phyloP scores from a whole-genome alignment of 2,113 vertebrate genomes.

The Lepisosteus oculatus region DNA sequence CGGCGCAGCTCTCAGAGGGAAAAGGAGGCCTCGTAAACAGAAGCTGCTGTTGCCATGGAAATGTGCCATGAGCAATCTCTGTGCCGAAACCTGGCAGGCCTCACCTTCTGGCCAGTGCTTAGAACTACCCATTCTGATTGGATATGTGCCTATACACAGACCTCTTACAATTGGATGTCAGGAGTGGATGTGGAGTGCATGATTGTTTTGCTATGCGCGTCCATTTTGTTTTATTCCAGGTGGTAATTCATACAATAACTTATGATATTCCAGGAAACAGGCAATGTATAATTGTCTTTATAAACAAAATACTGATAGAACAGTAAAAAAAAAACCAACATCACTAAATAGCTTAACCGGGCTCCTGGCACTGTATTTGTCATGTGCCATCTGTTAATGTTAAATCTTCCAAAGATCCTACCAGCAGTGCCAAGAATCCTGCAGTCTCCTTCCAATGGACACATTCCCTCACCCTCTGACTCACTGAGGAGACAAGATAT shows the following conservation, averaged over 20 bases:
- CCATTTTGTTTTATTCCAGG: conserved; percentile 15
- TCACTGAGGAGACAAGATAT: too few species aligned
- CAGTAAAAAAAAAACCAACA: background rate
- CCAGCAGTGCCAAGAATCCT: too few species aligned
- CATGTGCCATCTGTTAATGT: too few species aligned
- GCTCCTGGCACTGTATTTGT: too few species aligned
- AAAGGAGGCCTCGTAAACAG: conserved; percentile 80
- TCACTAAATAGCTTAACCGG: too few species aligned
- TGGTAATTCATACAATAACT: background rate
- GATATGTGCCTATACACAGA: conserved; percentile 39
- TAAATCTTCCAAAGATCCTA: too few species aligned
- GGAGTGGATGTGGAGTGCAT: conserved; percentile 32
- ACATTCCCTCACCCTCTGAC: too few species aligned
- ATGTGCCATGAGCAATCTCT: conserved; percentile 20
- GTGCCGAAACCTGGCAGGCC: conserved; percentile 6
- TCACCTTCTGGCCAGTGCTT: conserved; percentile 21
- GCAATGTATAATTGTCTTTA: too few species aligned
- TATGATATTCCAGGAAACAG: too few species aligned
- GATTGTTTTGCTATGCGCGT: conserved; percentile 48
- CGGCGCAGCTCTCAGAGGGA: conserved; percentile 89
- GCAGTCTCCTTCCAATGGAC: too few species aligned
- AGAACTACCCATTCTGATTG: conserved; percentile 39
- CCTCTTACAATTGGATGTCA: conserved; percentile 30
- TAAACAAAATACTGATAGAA: background rate
- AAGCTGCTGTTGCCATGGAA: conserved; percentile 41